Base-by-base conservation (phyloP, 2,888 invertebrate species). In the Pimpla rufipes region DNA sequence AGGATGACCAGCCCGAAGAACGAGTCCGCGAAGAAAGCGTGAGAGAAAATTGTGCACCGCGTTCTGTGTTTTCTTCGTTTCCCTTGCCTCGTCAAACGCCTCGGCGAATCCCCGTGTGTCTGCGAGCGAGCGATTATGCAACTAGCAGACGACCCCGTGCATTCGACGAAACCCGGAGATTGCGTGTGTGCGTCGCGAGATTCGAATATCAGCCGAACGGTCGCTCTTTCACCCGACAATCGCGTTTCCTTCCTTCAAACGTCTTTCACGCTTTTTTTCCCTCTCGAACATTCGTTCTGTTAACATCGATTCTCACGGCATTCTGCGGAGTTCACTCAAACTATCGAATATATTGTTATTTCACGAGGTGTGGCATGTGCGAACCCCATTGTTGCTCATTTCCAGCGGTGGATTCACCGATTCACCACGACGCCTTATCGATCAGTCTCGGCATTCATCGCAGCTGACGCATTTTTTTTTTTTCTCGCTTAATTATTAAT, bases 1-100 rank as follows among this genome's bases (percentile, higher is more conserved):
- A 77, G 21, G 62, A 83, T 83, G 79, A 57, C 23, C 52, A 57
- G 55, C 77, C 40, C 18, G 35, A 75, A 59, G 57, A 21, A 21
- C n/a, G 62, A 71, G 52, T 35, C 11, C 45, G 62, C 16, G 21
- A 68, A 40, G 21, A 80, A 73, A 64, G 16, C 52, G 83, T 83
- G 77, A 83, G 83, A 74, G 7, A 55, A 37, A 59, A 8, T 59
- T n/a, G 10, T 59, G n/a, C 8, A 16, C 16, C 29, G n/a, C 13
- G 13, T 70, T n/a, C 21, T 42, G 18, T 23, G 57, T n/a, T 11
- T 23, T 18, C 5, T 37, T 37, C 10, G 10, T 7, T 7, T 37
- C n/a, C 7, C 16, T 29, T 29, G 62, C 62, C 11, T 59, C 0
- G 59, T n/a, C n/a, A n/a, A n/a, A 4, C 8, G 45, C 5, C 21